These are phyloP conservation scores for Manduca sexta DNA, from an alignment of 1,140 invertebrate genomes.

Conservation along the genomic window DNA sequence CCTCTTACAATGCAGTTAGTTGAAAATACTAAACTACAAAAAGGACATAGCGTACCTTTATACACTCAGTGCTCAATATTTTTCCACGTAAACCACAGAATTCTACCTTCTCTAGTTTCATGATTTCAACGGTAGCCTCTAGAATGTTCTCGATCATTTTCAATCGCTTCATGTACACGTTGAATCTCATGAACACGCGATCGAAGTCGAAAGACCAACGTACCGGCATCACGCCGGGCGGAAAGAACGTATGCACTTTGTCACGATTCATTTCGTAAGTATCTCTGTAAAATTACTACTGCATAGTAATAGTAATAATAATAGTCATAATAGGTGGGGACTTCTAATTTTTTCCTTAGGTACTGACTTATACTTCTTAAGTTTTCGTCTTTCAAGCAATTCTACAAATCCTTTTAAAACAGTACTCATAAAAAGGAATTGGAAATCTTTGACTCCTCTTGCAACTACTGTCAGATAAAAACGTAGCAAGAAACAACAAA, in stretches of 20 bases:
- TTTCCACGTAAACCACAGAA: conserved; percentile 85
- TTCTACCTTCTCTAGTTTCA: conserved; percentile 92
- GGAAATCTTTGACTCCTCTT: not conserved
- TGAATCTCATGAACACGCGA: conserved; percentile 81
- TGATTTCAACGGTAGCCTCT: conserved; percentile 83
- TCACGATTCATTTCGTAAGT: conserved; percentile 65
- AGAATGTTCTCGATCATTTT: conserved; percentile 79
- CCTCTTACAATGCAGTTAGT: too few species aligned
- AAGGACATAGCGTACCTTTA: conserved; percentile 58
- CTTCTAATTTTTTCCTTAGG: too few species aligned
- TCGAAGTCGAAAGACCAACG: conserved; percentile 84
- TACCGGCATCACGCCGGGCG: conserved; percentile 62
- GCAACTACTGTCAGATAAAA: not conserved
- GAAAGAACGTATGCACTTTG: conserved; percentile 64
- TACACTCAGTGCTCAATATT: conserved; percentile 74
- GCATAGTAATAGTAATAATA: not conserved
- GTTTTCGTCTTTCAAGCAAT: too few species aligned
- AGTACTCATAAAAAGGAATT: too few species aligned
- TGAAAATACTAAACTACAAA: too few species aligned
- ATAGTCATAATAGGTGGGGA: not conserved
- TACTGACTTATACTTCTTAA: too few species aligned
- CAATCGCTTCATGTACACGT: conserved; percentile 78
- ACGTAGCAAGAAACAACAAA: too few species aligned
- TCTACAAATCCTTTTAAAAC: too few species aligned
- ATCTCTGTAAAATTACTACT: conserved; percentile 33